Evolutionary conservation across 2,113 vertebrate genomes (phyloP), one percentile per base, ranked within the genome.

Genomic region (Nothoprocta pentlandii): DNA sequence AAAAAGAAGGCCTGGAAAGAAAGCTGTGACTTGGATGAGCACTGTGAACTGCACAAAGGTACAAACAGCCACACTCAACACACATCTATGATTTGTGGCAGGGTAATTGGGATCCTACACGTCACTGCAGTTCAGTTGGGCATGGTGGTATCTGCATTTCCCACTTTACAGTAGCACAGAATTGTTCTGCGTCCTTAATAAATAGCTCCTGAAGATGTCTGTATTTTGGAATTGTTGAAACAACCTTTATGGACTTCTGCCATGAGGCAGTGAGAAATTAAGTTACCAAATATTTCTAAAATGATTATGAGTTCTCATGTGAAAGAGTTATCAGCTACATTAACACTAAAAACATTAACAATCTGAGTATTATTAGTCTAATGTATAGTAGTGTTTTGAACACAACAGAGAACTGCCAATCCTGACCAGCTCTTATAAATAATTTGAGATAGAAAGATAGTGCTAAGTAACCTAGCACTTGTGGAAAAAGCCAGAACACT

Each of bases 391-490:
- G 56, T 4, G 34, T 46, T 56, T 70, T 32, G 73, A 70, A 58
- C 8, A 30, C 49, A 92, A 30, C 49, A 92, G 74, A 79, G 89
- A 77, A 86, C 19, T 80, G 73, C 81, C 39, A 70, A 87, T 85
- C 79, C 90, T 85, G 85, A 93, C 84, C 87, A 81, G 42, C 44
- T 87, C 89, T 63, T 85, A 74, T 94, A 96, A 94, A 76, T 58
- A 91, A 83, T 85, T 69, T 67, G 85, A 59, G 83, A 84, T 81
- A 71, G 62, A 77, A 84, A 95, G 95, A 93, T 69, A 85, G 80
- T 79, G 88, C 93, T 79, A 28, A 81, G 94, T 51, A 90, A 94
- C 62, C 32, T 53, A 68, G 79, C 73, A 64, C 88, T 82, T 92
- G 28, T 1, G 69, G 49, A 69, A 58, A 46, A 94, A 83, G 87